These are phyloP conservation scores for Aurelia aurita DNA, from an alignment of 30 jellyfish, hydroid and myxozoan genomes.

Conservation along the genomic window DNA sequence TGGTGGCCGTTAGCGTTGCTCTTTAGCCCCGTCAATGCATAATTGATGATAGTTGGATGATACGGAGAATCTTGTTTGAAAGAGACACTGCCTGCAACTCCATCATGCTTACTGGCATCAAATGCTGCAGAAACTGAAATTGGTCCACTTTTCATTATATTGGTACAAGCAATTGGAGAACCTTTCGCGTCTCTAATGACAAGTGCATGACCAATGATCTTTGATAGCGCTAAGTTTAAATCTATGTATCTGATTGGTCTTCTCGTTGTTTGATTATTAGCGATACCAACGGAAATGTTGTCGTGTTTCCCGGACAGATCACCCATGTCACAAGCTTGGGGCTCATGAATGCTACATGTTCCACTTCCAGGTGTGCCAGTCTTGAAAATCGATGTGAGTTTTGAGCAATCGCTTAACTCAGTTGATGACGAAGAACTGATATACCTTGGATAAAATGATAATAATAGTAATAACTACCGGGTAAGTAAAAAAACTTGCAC, in stretches of 20 bases:
- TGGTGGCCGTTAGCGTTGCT: slow-evolving; percentile 79
- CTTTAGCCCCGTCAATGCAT: slow-evolving; percentile 44
- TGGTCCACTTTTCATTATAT: slow-evolving; percentile 73
- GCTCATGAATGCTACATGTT: slow-evolving; percentile 71
- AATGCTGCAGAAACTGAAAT: slow-evolving; percentile 58
- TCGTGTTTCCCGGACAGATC: slow-evolving; percentile 74
- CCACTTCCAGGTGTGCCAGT: slow-evolving; percentile 35
- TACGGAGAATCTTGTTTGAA: slow-evolving; percentile 88
- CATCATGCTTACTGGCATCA: slow-evolving; percentile 39
- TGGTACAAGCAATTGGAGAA: slow-evolving; percentile 79
- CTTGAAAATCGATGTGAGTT: slow-evolving; percentile 35
- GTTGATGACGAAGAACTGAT: slow-evolving; percentile 68
- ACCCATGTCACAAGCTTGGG: slow-evolving; percentile 76
- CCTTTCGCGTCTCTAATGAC: slow-evolving; percentile 51
- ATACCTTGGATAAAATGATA: slow-evolving; percentile 18
- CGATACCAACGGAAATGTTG: slow-evolving; percentile 67
- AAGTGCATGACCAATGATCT: slow-evolving; percentile 55
- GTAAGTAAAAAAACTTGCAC: too few species aligned
- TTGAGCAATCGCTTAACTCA: slow-evolving; percentile 46
- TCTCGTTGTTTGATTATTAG: slow-evolving; percentile 27
- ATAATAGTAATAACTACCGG: too few species aligned
- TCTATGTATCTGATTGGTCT: slow-evolving; percentile 43
- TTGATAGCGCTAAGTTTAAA: slow-evolving; percentile 44
- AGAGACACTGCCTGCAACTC: slow-evolving; percentile 72
- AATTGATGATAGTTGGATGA: slow-evolving; percentile 78